Conservation (phyloP, 2,113 vertebrate genomes). For the Dromiciops gliroides region DNA sequence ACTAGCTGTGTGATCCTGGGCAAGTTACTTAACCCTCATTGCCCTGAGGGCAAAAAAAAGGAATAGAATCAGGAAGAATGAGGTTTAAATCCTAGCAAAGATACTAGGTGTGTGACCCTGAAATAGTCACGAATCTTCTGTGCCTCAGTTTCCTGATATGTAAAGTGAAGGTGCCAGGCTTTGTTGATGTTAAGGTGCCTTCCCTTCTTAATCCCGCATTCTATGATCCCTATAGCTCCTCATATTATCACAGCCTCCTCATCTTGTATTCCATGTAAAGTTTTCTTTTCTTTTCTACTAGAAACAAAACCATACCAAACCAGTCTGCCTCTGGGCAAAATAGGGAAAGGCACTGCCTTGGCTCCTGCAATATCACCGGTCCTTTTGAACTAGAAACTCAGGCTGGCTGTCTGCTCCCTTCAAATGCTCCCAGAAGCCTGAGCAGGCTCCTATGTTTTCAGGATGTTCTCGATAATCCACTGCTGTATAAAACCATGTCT, state of each 20-base stretch:
- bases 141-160: background rate
- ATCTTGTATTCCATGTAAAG: background rate
- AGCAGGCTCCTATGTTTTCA: background rate
- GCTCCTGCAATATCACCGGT: background rate
- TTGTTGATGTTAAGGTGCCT: background rate
- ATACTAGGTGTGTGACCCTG: background rate
- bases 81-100: background rate
- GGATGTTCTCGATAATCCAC: background rate
- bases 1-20: too few species aligned
- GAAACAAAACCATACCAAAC: background rate
- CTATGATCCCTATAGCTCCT: background rate
- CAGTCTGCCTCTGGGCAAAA: background rate
- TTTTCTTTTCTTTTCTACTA: background rate
- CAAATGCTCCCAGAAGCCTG: background rate
- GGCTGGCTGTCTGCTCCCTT: background rate
- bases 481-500: background rate
- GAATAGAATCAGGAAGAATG: background rate
- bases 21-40: too few species aligned
- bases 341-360: background rate
- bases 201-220: background rate
- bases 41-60: too few species aligned
- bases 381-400: too few species aligned
- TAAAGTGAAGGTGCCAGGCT: background rate
- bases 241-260: background rate
- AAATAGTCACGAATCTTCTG: background rate